Percentiles rank a stretch among this genome's conserved stretches.
These are phyloP conservation scores for Tenualosa ilisha DNA, from an alignment of 2,797 vertebrate genomes.

Conservation along the genomic window DNA sequence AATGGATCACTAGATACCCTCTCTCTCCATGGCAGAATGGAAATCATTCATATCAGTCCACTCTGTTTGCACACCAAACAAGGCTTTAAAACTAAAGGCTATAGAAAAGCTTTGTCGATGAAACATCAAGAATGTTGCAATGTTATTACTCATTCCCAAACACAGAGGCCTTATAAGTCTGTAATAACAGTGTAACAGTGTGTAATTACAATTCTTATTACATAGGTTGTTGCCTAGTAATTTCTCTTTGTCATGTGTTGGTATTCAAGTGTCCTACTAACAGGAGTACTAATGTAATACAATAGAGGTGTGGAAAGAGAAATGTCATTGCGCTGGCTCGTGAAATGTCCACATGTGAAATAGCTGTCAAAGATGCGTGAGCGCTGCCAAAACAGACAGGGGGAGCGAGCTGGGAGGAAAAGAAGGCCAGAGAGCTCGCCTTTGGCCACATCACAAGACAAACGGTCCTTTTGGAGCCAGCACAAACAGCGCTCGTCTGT, in stretches of 20 bases:
- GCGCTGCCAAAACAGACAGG: background rate
- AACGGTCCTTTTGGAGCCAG: conserved; percentile 42
- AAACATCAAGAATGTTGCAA: background rate
- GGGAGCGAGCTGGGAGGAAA: background rate
- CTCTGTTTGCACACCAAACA: background rate
- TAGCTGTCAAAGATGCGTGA: background rate
- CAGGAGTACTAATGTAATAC: background rate
- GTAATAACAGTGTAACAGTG: conserved; percentile 14
- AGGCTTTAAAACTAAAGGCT: background rate
- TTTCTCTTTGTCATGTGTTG: background rate
- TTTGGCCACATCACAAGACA: conserved; percentile 42
- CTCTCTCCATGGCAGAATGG: background rate
- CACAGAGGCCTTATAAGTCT: background rate
- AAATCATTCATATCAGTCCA: background rate
- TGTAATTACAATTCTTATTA: background rate
- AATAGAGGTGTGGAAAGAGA: conserved; percentile 1
- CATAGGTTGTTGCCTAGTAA: background rate
- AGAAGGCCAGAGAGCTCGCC: background rate
- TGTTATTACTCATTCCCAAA: background rate
- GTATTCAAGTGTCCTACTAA: background rate
- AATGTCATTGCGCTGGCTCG: background rate
- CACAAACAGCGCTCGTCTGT: conserved; percentile 43
- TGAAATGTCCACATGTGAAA: conserved; percentile 25
- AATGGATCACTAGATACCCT: background rate
- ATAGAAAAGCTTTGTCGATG: background rate